These are phyloP conservation scores for Lagopus muta DNA, from an alignment of 2,113 vertebrate species.

Conservation along the genomic window DNA sequence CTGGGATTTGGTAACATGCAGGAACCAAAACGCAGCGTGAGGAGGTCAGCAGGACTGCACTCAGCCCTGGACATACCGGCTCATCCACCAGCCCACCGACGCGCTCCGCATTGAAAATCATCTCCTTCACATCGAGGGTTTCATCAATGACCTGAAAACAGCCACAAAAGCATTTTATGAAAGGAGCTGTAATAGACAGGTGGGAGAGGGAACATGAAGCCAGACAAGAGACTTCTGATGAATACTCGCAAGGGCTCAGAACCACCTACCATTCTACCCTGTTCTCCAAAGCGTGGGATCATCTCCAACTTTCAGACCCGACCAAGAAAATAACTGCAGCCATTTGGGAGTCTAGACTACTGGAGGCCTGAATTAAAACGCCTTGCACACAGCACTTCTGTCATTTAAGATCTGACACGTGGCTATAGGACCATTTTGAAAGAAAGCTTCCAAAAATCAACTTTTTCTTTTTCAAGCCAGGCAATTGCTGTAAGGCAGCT, in stretches of 20 bases:
- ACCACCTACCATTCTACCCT: not conserved
- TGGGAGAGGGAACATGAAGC: not conserved
- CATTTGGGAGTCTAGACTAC: not conserved
- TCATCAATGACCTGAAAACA: slow-evolving; percentile 95
- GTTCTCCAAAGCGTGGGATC: not conserved
- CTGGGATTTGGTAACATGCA: not conserved
- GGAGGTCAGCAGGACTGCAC: not conserved
- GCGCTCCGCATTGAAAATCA: slow-evolving; percentile 93
- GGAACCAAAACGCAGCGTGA: not conserved
- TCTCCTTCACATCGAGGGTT: slow-evolving; percentile 96
- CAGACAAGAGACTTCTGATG: not conserved
- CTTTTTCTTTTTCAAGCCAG: not conserved
- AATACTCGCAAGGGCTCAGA: not conserved
- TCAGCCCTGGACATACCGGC: slow-evolving; percentile 84
- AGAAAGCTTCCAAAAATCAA: not conserved
- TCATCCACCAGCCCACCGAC: slow-evolving; percentile 91
- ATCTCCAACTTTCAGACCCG: not conserved
- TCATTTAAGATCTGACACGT: not conserved
- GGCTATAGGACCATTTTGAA: not conserved
- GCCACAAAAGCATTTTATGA: slow-evolving; percentile 78
- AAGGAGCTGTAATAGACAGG: not conserved
- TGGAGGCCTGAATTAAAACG: not conserved
- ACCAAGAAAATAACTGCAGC: not conserved
- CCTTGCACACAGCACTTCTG: not conserved
- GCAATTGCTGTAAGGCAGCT: not conserved